phyloP scores from a whole-genome alignment of 2,888 invertebrate genomes.

The Heliconius ismenius region DNA sequence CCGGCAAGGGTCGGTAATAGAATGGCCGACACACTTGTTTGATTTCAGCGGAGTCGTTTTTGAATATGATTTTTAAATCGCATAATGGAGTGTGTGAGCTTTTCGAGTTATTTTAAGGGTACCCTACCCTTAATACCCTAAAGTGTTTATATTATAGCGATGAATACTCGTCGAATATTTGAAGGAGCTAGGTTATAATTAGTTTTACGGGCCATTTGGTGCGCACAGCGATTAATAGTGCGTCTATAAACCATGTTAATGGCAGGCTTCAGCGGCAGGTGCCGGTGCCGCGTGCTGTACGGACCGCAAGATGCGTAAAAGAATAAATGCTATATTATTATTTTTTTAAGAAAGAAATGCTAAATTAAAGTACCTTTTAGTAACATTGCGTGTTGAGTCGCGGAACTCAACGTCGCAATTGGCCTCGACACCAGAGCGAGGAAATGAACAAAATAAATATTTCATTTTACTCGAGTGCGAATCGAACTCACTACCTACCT shows the following conservation, averaged over 20 bases:
- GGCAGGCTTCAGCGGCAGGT: slow-evolving; percentile 73
- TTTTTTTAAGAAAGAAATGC: no score
- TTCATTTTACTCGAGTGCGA: not conserved
- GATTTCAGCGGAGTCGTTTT: slow-evolving; percentile 64
- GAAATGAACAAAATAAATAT: not conserved
- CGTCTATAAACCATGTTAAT: slow-evolving; percentile 72
- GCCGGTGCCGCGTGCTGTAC: slow-evolving; percentile 47
- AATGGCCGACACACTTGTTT: slow-evolving; percentile 73
- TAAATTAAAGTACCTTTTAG: no score
- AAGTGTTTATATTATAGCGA: slow-evolving; percentile 30
- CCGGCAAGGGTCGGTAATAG: slow-evolving; percentile 70
- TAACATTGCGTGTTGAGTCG: not conserved
- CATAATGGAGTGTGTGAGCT: slow-evolving; percentile 74
- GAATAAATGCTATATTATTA: not conserved
- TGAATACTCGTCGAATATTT: slow-evolving; percentile 47
- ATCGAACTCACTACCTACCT: not conserved
- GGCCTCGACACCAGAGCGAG: not conserved
- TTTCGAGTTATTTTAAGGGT: slow-evolving; percentile 70
- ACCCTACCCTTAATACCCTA: no score
- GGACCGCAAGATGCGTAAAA: not conserved
- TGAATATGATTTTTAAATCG: slow-evolving; percentile 81
- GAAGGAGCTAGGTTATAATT: slow-evolving; percentile 52
- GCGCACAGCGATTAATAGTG: slow-evolving; percentile 69
- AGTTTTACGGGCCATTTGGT: slow-evolving; percentile 66
- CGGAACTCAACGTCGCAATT: not conserved